phyloP scores from a whole-genome alignment of 2,113 vertebrate species.

The Bubalus kerabau region DNA sequence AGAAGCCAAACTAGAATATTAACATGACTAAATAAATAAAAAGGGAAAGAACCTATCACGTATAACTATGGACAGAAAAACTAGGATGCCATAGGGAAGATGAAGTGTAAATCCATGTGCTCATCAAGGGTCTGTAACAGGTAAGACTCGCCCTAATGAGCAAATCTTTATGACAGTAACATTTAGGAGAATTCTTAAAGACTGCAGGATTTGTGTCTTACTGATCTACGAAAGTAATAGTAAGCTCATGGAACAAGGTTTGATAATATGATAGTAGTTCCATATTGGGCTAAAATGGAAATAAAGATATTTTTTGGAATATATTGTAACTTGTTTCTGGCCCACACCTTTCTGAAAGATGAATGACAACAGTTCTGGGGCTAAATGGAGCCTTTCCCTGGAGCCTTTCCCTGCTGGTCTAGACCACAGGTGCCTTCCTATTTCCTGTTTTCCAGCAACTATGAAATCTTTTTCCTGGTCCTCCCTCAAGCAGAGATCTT shows the following conservation, averaged over 20 bases:
- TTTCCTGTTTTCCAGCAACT: neutral
- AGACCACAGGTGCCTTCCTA: neutral
- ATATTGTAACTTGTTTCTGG: neutral
- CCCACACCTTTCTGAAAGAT: neutral
- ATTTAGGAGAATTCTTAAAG: neutral
- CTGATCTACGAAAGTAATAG: neutral
- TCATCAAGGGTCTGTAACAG: neutral
- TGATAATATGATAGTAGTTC: neutral
- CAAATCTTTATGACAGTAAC: neutral
- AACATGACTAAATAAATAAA: neutral
- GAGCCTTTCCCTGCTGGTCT: neutral
- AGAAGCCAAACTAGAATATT: neutral
- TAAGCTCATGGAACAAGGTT: neutral
- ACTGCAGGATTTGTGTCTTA: neutral
- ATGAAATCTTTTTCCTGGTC: neutral
- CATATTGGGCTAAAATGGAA: neutral
- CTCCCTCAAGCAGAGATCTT: neutral
- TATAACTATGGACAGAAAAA: neutral
- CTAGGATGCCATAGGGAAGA: neutral
- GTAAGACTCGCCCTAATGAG: neutral
- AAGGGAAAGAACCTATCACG: neutral
- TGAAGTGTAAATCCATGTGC: neutral
- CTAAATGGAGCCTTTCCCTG: neutral
- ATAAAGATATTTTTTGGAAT: neutral
- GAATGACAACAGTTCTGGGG: too few relatives aligned